Evolutionary conservation across 2,113 vertebrate species (phyloP).

Genomic region (Sinocyclocheilus rhinocerous): DNA sequence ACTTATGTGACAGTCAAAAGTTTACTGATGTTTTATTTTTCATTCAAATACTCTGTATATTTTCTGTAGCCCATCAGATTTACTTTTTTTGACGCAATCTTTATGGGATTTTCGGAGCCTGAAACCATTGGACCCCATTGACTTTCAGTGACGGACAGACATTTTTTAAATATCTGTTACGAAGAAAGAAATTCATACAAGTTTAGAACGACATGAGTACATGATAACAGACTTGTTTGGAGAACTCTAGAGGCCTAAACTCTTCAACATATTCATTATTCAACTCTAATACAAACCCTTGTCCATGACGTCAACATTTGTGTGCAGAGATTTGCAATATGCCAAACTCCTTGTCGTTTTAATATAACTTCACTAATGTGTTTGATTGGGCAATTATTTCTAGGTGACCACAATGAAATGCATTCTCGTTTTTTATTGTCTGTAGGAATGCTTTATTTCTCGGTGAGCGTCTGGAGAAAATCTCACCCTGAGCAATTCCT

Average conservation of each 20-base stretch:
- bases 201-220: neutral
- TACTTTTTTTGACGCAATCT: no score
- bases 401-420: slow-evolving; percentile 66
- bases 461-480: slow-evolving; percentile 41
- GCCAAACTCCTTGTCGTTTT: slow-evolving; percentile 60
- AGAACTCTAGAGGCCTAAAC: neutral
- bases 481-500: neutral
- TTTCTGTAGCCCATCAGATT: no score
- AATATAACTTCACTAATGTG: slow-evolving; percentile 65
- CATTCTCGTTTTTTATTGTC: slow-evolving; percentile 64
- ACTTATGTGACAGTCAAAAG: neutral
- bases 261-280: neutral
- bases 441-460: slow-evolving; percentile 54
- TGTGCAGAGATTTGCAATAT: neutral
- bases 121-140: no score
- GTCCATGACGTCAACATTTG: neutral
- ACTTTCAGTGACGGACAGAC: no score
- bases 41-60: no score
- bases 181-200: neutral
- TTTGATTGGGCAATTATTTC: slow-evolving; percentile 68
- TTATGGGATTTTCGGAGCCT: no score
- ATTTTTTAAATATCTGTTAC: no score
- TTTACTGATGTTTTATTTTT: neutral
- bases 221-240: neutral
- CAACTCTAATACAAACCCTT: neutral